A percentile compares a stretch with the other conserved stretches of the same genome.
Evolutionary conservation across 2,888 invertebrate species (phyloP).

Genomic region (Noctua janthina): DNA sequence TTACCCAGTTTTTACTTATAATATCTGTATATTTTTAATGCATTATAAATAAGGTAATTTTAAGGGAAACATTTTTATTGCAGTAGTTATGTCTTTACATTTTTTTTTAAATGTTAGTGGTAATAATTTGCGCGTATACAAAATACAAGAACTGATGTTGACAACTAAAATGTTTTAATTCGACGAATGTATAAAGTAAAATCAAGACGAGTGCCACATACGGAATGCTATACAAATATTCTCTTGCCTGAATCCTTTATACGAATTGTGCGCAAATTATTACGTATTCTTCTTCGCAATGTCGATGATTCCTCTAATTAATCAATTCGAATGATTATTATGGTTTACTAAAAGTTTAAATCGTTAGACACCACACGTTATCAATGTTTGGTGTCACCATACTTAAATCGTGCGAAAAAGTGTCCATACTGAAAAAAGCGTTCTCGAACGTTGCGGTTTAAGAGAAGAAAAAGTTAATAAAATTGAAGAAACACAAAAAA

Average conservation of each 20-base stretch:
- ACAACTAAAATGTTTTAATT: background rate
- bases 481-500: too few species aligned
- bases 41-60: slow-evolving; percentile 52
- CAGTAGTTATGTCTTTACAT: slow-evolving; percentile 4
- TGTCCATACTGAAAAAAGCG: too few species aligned
- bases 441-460: too few species aligned
- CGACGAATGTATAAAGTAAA: background rate
- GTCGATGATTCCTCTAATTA: background rate
- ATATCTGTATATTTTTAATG: slow-evolving; percentile 38
- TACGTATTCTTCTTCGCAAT: background rate
- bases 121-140: slow-evolving; percentile 20
- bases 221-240: background rate
- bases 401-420: too few species aligned
- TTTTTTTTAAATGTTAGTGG: slow-evolving; percentile 13
- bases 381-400: background rate
- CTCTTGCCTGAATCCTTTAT: background rate
- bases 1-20: slow-evolving; percentile 37
- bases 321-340: background rate
- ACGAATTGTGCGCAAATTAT: background rate
- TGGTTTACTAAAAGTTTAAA: background rate
- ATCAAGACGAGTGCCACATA: background rate
- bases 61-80: slow-evolving; percentile 32
- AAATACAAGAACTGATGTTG: background rate
- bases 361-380: background rate
- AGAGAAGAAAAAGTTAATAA: too few species aligned